These are phyloP conservation scores for Rhyacophila brunnea DNA, from an alignment of 1,140 invertebrate species.

Conservation along the genomic window DNA sequence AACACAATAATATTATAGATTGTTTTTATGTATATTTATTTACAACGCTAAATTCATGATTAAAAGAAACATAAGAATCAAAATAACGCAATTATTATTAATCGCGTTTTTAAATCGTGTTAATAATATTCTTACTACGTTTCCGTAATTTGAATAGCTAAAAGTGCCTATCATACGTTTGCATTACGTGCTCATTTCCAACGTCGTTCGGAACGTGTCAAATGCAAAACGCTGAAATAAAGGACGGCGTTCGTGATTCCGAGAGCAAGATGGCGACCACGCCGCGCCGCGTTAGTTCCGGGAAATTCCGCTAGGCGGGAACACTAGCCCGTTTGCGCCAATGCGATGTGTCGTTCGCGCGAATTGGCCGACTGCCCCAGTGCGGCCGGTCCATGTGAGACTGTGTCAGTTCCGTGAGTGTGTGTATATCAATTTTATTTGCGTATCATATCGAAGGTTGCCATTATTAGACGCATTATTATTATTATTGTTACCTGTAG, in stretches of 20 bases:
- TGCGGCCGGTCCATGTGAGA: conserved; percentile 8
- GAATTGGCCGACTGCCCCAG: conserved; percentile 12
- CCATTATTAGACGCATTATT: too few species aligned
- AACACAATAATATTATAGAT: too few species aligned
- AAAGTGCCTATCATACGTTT: too few species aligned
- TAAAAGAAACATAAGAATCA: too few species aligned
- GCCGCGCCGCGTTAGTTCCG: neutral
- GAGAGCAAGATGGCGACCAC: conserved; percentile 17
- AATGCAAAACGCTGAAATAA: conserved; percentile 11
- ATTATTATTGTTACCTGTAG: conserved; percentile 1
- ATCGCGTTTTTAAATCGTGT: too few species aligned
- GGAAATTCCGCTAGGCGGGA: conserved; percentile 10
- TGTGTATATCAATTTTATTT: conserved; percentile 14
- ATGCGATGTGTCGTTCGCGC: conserved; percentile 5
- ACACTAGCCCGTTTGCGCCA: conserved; percentile 13
- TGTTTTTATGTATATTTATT: too few species aligned
- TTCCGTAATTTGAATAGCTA: too few species aligned
- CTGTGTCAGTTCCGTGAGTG: conserved; percentile 10
- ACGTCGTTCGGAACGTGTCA: too few species aligned
- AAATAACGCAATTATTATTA: too few species aligned
- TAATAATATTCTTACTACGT: too few species aligned
- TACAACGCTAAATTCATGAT: too few species aligned
- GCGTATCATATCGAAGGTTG: conserved; percentile 2
- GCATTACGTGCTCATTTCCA: too few species aligned
- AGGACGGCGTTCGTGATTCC: conserved; percentile 9